Conservation (phyloP, 2,797 vertebrate species). For the Spondyliosoma cantharus region DNA sequence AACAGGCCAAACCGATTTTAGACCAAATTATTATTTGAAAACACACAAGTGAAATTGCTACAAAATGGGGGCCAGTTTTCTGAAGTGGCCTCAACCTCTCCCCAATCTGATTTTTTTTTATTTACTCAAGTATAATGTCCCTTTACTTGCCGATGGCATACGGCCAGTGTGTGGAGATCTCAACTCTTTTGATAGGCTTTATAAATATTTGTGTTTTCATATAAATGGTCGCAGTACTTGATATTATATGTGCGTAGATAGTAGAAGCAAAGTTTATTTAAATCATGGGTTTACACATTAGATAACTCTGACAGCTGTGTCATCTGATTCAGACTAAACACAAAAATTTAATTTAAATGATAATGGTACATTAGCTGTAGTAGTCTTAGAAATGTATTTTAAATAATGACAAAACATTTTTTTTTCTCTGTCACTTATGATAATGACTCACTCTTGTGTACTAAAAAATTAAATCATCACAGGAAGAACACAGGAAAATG, state of each 20-base stretch:
- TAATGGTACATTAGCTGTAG: background rate
- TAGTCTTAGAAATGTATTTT: background rate
- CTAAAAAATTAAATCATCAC: background rate
- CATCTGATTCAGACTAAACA: background rate
- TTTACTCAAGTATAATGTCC: too few relatives aligned
- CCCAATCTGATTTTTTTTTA: background rate
- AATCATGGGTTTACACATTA: background rate
- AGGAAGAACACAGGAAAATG: background rate
- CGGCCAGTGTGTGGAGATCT: too few relatives aligned
- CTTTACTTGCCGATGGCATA: too few relatives aligned
- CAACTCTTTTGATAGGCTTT: background rate
- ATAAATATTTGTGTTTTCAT: background rate
- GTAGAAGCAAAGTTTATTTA: background rate
- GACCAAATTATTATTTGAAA: constrained; percentile 4
- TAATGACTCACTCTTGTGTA: background rate
- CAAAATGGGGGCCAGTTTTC: background rate
- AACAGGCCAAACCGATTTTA: background rate
- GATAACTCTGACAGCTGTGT: background rate
- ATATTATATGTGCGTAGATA: too few relatives aligned
- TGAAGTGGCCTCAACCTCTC: background rate
- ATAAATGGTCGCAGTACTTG: background rate
- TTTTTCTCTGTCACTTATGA: background rate
- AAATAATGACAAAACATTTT: background rate
- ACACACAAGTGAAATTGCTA: background rate
- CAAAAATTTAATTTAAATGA: background rate